Conservation (phyloP, 2,888 invertebrate genomes). For the Morpho deidamia region DNA sequence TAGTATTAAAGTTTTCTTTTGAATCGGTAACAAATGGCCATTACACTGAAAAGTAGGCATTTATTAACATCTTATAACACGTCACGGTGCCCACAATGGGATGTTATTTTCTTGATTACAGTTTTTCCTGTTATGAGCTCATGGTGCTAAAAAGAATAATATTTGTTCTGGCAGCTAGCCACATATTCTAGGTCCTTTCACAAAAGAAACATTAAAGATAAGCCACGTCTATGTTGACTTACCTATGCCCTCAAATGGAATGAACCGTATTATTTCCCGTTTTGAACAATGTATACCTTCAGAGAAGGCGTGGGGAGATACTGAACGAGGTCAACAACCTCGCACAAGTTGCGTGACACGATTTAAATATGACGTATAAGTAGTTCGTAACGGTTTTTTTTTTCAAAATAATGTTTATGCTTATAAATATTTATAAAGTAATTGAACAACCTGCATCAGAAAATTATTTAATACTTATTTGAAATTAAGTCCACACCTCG, state of each 20-base stretch:
- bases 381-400: slow-evolving; percentile 17
- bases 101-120: too few species aligned
- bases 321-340: slow-evolving; percentile 64
- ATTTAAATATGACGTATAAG: slow-evolving; percentile 31
- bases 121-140: too few species aligned
- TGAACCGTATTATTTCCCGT: slow-evolving; percentile 74
- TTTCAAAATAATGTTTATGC: slow-evolving; percentile 13
- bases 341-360: slow-evolving; percentile 50
- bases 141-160: too few species aligned
- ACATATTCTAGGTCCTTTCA: background rate
- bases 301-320: slow-evolving; percentile 56
- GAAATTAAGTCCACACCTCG: too few species aligned
- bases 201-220: background rate
- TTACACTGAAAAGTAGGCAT: too few species aligned
- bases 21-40: too few species aligned
- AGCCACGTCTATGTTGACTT: slow-evolving; percentile 32
- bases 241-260: slow-evolving; percentile 51
- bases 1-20: too few species aligned
- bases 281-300: slow-evolving; percentile 60
- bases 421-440: background rate
- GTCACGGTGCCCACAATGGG: too few species aligned
- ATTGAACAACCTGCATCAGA: background rate
- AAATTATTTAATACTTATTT: background rate
- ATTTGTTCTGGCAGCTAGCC: too few species aligned
- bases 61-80: too few species aligned